Percentiles rank a stretch among this genome's conserved stretches.
Evolutionary conservation across 2,113 vertebrate species (phyloP).

Genomic region (Albula glossodonta): DNA sequence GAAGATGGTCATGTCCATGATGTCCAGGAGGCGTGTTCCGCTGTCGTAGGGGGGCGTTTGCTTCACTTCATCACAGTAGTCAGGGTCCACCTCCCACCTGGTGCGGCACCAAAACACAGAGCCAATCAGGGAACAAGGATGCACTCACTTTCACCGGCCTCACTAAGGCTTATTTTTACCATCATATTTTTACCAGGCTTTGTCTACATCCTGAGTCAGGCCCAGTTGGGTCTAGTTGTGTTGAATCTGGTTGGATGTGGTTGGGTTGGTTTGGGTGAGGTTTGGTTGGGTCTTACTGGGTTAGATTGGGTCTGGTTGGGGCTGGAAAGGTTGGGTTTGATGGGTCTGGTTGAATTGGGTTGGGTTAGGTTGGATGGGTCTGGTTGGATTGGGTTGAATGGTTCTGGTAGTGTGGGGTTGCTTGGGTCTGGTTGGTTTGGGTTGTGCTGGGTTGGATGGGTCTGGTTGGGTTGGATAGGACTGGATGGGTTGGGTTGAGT

Average conservation of each 20-base stretch:
- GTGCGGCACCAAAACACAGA: not conserved
- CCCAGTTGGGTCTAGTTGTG: not conserved
- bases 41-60: constrained; percentile 92
- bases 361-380: too few species aligned
- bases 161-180: not conserved
- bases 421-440: not conserved
- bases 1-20: constrained; percentile 99
- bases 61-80: constrained; percentile 96
- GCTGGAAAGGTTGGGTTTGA: too few species aligned
- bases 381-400: not conserved
- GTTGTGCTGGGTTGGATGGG: not conserved
- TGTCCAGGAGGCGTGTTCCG: constrained; percentile 85
- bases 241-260: too few species aligned
- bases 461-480: not conserved
- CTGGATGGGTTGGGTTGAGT: not conserved
- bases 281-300: not conserved
- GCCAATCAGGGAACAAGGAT: not conserved
- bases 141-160: not conserved
- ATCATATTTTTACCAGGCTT: too few species aligned
- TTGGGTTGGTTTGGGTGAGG: not conserved
- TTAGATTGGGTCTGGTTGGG: not conserved
- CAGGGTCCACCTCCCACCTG: constrained; percentile 96
- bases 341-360: too few species aligned
- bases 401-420: not conserved
- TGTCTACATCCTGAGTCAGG: too few species aligned